Conservation (phyloP, 2,797 vertebrate species). For the Pseudochirops corinnae region DNA sequence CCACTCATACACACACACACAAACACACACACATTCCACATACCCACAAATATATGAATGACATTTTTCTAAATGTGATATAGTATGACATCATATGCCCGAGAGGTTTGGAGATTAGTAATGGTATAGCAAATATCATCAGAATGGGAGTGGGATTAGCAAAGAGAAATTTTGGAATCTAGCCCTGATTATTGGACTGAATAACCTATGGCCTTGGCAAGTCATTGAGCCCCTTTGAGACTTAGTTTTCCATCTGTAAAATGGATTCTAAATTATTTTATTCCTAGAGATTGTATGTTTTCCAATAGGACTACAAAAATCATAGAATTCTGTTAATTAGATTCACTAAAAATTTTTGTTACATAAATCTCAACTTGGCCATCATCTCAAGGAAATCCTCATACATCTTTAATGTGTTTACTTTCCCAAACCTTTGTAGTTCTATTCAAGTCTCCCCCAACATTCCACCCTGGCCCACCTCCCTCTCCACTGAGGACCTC, state of each 20-base stretch:
- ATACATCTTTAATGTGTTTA: background rate
- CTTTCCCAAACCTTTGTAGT: background rate
- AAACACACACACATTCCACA: background rate
- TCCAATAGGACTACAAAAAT: background rate
- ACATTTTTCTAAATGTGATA: conserved; percentile 26
- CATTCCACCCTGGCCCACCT: background rate
- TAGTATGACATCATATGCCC: conserved; percentile 4
- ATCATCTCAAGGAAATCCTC: background rate
- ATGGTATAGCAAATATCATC: background rate
- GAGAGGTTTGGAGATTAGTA: background rate
- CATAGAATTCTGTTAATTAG: background rate
- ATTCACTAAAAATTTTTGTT: background rate
- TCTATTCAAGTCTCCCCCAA: background rate
- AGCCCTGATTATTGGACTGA: background rate
- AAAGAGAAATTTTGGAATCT: background rate
- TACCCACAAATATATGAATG: conserved; percentile 1
- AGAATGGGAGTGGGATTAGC: background rate
- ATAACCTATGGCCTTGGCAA: background rate
- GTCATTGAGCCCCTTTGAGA: background rate
- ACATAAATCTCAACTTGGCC: background rate
- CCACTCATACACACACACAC: background rate
- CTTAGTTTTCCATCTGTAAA: conserved; percentile 42
- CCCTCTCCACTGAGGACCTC: background rate
- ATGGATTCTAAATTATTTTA: background rate
- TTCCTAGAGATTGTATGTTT: background rate